These are phyloP conservation scores for Stichopus chloronotus DNA, from an alignment of 35 echinoderm and acorn worm genomes.

Conservation along the genomic window DNA sequence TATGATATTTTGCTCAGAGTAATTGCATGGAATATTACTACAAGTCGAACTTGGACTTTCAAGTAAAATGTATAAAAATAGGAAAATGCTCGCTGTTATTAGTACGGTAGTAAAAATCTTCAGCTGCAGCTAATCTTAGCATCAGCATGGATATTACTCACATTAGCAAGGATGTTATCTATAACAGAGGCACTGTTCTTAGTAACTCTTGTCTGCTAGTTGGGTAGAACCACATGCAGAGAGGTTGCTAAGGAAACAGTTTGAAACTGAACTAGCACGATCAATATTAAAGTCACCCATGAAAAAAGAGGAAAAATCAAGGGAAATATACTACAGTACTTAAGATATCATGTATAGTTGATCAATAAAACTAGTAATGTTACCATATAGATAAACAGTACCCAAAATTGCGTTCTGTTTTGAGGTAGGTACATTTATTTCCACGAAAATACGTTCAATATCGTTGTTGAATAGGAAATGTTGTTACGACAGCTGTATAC, in stretches of 20 bases:
- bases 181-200: slow-evolving; percentile 7
- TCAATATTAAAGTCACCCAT: slow-evolving; percentile 22
- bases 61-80: neutral
- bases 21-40: neutral
- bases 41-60: neutral
- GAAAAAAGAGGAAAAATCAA: neutral
- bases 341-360: slow-evolving; percentile 9
- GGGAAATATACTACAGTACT: neutral
- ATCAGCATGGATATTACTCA: neutral
- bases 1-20: neutral
- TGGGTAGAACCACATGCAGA: neutral
- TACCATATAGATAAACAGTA: neutral
- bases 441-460: neutral
- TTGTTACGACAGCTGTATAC: neutral
- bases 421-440: neutral
- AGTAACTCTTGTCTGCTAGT: neutral
- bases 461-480: neutral
- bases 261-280: neutral
- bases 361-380: neutral
- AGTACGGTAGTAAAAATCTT: neutral
- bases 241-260: neutral
- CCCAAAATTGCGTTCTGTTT: neutral
- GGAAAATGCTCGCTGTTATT: slow-evolving; percentile 1
- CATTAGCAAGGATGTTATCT: slow-evolving; percentile 3
- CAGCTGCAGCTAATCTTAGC: slow-evolving; percentile 7